Evolutionary conservation across 2,797 vertebrate genomes (phyloP).

Genomic region (Amazona ochrocephala): DNA sequence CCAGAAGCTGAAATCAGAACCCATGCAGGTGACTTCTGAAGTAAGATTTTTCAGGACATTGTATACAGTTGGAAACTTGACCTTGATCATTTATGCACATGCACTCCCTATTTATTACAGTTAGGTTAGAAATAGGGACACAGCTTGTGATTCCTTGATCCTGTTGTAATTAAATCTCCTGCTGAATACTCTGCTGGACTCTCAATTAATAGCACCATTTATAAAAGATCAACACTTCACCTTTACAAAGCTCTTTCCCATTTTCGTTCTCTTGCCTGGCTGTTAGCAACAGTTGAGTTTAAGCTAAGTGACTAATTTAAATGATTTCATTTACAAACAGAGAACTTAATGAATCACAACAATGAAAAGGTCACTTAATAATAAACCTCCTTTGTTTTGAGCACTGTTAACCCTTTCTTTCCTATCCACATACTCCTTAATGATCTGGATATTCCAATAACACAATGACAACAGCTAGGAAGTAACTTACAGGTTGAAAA

Average conservation of each 20-base stretch:
- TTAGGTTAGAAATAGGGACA: background rate
- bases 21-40: background rate
- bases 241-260: background rate
- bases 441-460: background rate
- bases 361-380: background rate
- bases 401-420: background rate
- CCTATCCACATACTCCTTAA: background rate
- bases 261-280: background rate
- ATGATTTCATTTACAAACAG: background rate
- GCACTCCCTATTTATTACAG: background rate
- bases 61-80: background rate
- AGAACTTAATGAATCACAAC: background rate
- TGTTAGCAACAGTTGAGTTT: background rate
- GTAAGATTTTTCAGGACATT: background rate
- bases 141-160: background rate
- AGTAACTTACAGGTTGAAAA: background rate
- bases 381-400: background rate
- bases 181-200: background rate
- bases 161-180: background rate
- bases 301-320: background rate
- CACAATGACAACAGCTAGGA: background rate
- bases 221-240: background rate
- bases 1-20: background rate
- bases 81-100: background rate
- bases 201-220: background rate